A percentile compares a stretch with the other conserved stretches of the same genome.
Evolutionary conservation across 2,797 vertebrate species (phyloP).

Genomic region (Cirrhinus mrigala): DNA sequence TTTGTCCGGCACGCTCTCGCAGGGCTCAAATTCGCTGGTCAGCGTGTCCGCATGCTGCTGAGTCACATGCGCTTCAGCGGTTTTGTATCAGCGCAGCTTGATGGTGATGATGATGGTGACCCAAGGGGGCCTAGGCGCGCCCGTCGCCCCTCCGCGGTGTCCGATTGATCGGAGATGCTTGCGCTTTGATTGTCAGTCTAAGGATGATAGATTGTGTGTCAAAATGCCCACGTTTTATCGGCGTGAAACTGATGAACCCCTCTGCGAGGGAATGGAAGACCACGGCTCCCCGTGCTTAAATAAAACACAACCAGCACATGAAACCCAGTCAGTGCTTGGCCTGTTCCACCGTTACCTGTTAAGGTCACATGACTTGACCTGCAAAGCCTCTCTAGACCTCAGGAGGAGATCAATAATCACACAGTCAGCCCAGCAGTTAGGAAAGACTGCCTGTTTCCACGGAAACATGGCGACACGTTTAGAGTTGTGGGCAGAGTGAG

Average conservation of each 20-base stretch:
- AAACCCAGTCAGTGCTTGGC: slow-evolving; percentile 25
- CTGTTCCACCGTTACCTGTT: slow-evolving; percentile 30
- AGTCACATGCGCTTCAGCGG: slow-evolving; percentile 53
- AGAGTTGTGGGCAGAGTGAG: slow-evolving; percentile 55
- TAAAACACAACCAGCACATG: slow-evolving; percentile 32
- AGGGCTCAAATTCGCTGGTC: slow-evolving; percentile 71
- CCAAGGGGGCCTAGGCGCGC: slow-evolving; percentile 1
- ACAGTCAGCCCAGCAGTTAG: slow-evolving; percentile 61
- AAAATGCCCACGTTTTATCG: slow-evolving; percentile 59
- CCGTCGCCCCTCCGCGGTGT: background rate
- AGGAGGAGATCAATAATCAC: slow-evolving; percentile 70
- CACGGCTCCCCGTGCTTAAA: slow-evolving; percentile 21
- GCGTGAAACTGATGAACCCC: slow-evolving; percentile 59
- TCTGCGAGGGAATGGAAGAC: slow-evolving; percentile 39
- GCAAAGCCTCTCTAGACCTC: slow-evolving; percentile 61
- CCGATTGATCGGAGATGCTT: slow-evolving; percentile 42
- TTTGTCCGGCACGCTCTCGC: slow-evolving; percentile 70
- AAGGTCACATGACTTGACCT: slow-evolving; percentile 62
- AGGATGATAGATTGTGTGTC: slow-evolving; percentile 65
- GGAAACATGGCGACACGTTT: slow-evolving; percentile 66
- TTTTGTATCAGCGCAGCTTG: background rate
- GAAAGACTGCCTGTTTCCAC: slow-evolving; percentile 70
- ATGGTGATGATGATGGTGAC: slow-evolving; percentile 18
- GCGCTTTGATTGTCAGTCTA: slow-evolving; percentile 35
- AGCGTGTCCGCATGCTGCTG: slow-evolving; percentile 65